These are phyloP conservation scores for Oryzias javanicus DNA, from an alignment of 2,113 vertebrate genomes.

Conservation along the genomic window DNA sequence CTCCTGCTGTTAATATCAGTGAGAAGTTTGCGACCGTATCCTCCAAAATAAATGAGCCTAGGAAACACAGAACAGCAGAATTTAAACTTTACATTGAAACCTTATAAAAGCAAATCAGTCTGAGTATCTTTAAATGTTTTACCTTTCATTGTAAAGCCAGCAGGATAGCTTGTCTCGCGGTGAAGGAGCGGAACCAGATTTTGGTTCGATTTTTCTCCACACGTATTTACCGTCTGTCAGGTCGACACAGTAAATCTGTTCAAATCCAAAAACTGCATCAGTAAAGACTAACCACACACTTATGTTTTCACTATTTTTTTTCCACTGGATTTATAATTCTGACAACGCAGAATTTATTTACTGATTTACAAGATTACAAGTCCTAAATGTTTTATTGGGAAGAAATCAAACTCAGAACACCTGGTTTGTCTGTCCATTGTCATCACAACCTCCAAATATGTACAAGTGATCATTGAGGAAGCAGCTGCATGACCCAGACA, in stretches of 20 bases:
- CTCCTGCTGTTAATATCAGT: constrained; percentile 79
- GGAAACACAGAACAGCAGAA: constrained; percentile 21
- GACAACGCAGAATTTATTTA: no score
- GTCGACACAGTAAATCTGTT: constrained; percentile 87
- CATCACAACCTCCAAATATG: constrained; percentile 93
- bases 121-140: constrained; percentile 4
- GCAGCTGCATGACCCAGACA: constrained; percentile 91
- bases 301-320: no score
- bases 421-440: constrained; percentile 91
- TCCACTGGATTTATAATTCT: no score
- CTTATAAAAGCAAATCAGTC: background rate
- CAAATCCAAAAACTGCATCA: constrained; percentile 48
- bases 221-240: constrained; percentile 82
- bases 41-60: constrained; percentile 93
- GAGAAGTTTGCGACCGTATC: constrained; percentile 89
- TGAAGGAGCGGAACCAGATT: constrained; percentile 84
- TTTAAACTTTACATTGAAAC: background rate
- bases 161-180: constrained; percentile 93
- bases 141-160: constrained; percentile 91
- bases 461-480: constrained; percentile 84
- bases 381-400: background rate
- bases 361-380: background rate
- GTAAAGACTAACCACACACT: background rate
- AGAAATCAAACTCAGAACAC: constrained; percentile 59
- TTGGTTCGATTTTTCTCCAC: constrained; percentile 84